Evolutionary conservation across 2,888 invertebrate species (phyloP), one percentile per base, ranked within the genome.

Genomic region (Unio pictorum): DNA sequence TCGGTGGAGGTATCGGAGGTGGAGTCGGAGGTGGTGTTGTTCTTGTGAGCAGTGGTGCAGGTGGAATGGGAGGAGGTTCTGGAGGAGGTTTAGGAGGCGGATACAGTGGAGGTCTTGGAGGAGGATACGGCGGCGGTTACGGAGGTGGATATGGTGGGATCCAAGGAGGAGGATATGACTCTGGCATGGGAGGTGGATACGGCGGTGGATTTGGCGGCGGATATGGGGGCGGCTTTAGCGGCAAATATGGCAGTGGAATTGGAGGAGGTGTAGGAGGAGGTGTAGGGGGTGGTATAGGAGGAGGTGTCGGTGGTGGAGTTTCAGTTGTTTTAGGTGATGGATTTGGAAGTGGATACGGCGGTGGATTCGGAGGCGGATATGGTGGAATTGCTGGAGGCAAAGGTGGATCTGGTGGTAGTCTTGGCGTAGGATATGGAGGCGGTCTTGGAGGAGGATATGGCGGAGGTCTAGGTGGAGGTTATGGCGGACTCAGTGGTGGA

Each of bases 131-230:
- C 20, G 64, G 68, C 0, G 28, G 23, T 18, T 55, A 58, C 34
- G 61, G 63, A 34, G 64, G 68, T 4, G 63, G 58, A n/a, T 61
- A 55, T 64, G 64, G 68, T 7, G 30, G 62, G 6, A 63, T 62
- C 45, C 45, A 45, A 45, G 64, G 67, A 17, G 67, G 71, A 8
- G 67, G 61, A 18, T 18, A 66, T 56, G 11, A 6, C 28, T n/a
- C 55, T 26, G 23, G 57, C 18, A 57, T 54, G 23, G 30, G 61
- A n/a, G 20, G 28, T 57, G 65, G 54, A 17, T 26, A 67, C 20
- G 34, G 61, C 5, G 45, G 61, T 45, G 60, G 59, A 26, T 28
- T 45, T 58, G 30, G 58, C n/a, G 64, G 67, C 55, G 64, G 64
- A 23, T 64, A 34, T 34, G 64, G 55, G 6, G 68, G 68, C 8